These are phyloP conservation scores for Capitulum mitella DNA, from an alignment of 2,888 invertebrate genomes.

Conservation along the genomic window DNA sequence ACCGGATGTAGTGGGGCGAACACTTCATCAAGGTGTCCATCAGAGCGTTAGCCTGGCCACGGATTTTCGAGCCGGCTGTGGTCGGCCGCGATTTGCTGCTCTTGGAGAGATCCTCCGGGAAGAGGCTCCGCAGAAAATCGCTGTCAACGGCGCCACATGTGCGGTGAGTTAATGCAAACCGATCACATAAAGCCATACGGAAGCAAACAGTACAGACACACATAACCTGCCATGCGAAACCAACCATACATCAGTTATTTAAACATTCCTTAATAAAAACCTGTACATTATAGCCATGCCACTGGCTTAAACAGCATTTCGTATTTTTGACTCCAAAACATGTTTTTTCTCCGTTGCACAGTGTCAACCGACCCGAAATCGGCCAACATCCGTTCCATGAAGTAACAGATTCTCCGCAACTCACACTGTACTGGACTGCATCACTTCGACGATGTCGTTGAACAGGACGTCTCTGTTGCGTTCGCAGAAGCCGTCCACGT, in stretches of 20 bases:
- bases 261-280: no score
- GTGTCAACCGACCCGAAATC: no score
- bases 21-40: slow-evolving; percentile 59
- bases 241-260: no score
- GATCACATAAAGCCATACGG: no score
- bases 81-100: slow-evolving; percentile 53
- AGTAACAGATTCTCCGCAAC: slow-evolving; percentile 32
- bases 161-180: no score
- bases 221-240: no score
- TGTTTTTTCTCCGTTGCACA: no score
- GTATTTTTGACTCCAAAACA: no score
- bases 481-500: slow-evolving; percentile 59
- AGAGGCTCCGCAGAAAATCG: slow-evolving; percentile 44
- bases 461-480: slow-evolving; percentile 60
- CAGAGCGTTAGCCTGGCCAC: slow-evolving; percentile 51
- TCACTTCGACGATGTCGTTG: slow-evolving; percentile 56
- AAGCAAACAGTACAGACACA: no score
- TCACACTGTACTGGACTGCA: slow-evolving; percentile 57
- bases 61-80: slow-evolving; percentile 59
- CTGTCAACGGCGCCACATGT: background rate
- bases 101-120: slow-evolving; percentile 47
- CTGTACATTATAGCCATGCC: no score
- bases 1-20: slow-evolving; percentile 59
- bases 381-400: background rate
- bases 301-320: no score